phyloP scores from a whole-genome alignment of 1,140 invertebrate genomes.

The Halyomorpha halys region DNA sequence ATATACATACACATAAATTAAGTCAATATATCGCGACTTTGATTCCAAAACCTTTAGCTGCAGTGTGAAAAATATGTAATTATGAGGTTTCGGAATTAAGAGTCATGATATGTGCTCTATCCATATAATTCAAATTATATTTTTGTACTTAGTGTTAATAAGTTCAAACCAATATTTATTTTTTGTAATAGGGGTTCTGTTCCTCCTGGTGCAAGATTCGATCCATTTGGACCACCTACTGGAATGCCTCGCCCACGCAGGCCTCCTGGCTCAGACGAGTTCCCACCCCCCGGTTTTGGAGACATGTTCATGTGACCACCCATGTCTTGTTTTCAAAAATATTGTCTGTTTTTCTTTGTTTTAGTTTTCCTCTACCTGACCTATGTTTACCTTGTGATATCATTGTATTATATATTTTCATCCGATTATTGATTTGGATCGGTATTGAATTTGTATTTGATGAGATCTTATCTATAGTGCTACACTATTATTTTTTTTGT shows the following conservation, averaged over 20 bases:
- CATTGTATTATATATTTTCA: constrained; percentile 10
- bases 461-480: no score
- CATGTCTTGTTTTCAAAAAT: not conserved
- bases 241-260: constrained; percentile 34
- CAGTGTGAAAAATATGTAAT: no score
- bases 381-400: not conserved
- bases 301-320: constrained; percentile 59
- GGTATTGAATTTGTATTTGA: no score
- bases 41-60: no score
- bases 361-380: constrained; percentile 1
- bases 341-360: constrained; percentile 7
- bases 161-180: no score
- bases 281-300: constrained; percentile 60
- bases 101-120: no score
- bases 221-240: constrained; percentile 64
- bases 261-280: constrained; percentile 58
- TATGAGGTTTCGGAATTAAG: no score
- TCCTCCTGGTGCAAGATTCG: constrained; percentile 67
- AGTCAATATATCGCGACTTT: no score
- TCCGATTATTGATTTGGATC: constrained; percentile 1
- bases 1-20: no score
- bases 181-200: constrained; percentile 48
- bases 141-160: no score
- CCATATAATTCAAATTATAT: no score
- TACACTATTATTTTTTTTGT: no score